phyloP scores from a whole-genome alignment of 1,140 invertebrate species.

The Drosophila pallidifrons region DNA sequence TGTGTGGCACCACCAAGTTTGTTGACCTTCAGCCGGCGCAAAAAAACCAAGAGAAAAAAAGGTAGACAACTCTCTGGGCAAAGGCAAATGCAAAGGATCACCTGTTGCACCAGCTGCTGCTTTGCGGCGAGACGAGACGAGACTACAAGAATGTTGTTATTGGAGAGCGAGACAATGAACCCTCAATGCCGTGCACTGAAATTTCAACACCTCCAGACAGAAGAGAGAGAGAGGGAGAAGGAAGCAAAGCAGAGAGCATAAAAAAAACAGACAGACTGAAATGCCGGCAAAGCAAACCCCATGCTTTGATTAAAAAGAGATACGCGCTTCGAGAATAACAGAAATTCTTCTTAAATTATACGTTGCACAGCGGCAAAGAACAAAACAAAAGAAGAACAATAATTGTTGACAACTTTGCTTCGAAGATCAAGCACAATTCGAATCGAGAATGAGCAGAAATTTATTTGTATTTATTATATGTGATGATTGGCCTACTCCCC shows the following conservation, averaged over 20 bases:
- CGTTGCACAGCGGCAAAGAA: neutral
- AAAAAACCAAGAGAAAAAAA: constrained; percentile 35
- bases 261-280: neutral
- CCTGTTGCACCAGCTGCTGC: constrained; percentile 77
- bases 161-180: constrained; percentile 47
- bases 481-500: neutral
- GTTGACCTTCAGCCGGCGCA: constrained; percentile 72
- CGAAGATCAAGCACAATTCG: neutral
- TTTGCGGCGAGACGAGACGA: constrained; percentile 6
- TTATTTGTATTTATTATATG: neutral
- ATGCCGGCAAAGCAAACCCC: constrained; percentile 33
- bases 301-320: constrained; percentile 27
- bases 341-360: constrained; percentile 23
- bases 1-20: constrained; percentile 68
- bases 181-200: constrained; percentile 43
- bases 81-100: constrained; percentile 60
- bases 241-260: neutral
- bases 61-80: constrained; percentile 13
- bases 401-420: neutral
- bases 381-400: neutral
- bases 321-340: constrained; percentile 6
- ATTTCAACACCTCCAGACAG: constrained; percentile 28
- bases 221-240: constrained; percentile 13
- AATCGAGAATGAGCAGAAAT: neutral
- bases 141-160: constrained; percentile 14